Evolutionary conservation across 2,113 vertebrate genomes (phyloP), one percentile per base, ranked within the genome.

Genomic region (Sorex fumeus): DNA sequence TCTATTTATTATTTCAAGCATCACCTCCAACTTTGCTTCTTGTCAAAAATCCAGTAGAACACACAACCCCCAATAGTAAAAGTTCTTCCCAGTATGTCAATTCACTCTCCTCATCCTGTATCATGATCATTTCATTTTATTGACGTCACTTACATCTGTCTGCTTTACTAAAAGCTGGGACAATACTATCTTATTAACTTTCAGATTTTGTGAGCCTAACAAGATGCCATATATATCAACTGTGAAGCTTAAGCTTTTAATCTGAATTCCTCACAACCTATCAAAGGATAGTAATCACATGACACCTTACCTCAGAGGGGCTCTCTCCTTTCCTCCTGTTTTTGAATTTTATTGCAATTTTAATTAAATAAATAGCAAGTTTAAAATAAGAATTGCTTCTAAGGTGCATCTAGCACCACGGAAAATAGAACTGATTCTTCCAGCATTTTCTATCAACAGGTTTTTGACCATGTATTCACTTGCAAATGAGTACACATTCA

Each of bases 401-500:
- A 74, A 47, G 36, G 80, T 83, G 60, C 78, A 97, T 62, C 19
- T 64, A 94, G 88, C 91, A 92, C 83, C 3, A 23, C 78, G 94
- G 87, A 72, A n/a, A 70, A 53, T 53, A 86, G 3, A 86, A 28
- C 13, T 40, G 81, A 89, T 89, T 69, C 87, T 77, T 87, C 77
- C 69, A 94, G 25, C 60, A 70, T 78, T 93, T 96, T 88, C 95
- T 95, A 45, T 90, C 71, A 64, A 78, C 88, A 87, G 88, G 93
- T 96, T 92, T 88, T 95, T 53, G 67, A 74, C 95, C 0, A 0
- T 93, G 43, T 96, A 86, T 45, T 97, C 92, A 92, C 92, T 97
- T 95, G 92, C 91, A 95, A 97, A 94, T 93, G 87, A 93, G 96
- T 94, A 96, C 71, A 95, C 92, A 93, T 92, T 92, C 47, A 0